Percentiles rank a stretch among this genome's conserved stretches.
Evolutionary conservation across 2,888 invertebrate genomes (phyloP).

Genomic region (Sarcophaga caerulescens): DNA sequence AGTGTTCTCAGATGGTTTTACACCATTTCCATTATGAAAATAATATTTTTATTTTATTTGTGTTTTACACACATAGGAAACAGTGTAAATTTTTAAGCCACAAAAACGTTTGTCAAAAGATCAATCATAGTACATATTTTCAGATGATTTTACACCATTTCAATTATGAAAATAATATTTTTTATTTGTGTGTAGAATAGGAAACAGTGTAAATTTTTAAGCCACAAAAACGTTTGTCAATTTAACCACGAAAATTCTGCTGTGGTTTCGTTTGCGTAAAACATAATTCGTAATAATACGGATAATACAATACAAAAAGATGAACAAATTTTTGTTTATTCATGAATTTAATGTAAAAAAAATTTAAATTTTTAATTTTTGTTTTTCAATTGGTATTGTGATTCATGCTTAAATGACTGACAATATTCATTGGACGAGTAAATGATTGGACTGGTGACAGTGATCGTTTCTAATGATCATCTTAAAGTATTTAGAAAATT

Average conservation of each 20-base stretch:
- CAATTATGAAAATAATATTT: too few relatives aligned
- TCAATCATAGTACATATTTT: too few relatives aligned
- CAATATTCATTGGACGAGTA: not conserved
- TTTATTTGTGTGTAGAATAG: too few relatives aligned
- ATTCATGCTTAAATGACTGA: slow-evolving; percentile 61
- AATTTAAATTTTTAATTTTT: slow-evolving; percentile 73
- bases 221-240: too few relatives aligned
- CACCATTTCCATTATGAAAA: not conserved
- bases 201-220: too few relatives aligned
- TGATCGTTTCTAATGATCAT: not conserved
- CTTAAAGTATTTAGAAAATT: not conserved
- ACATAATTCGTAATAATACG: not conserved
- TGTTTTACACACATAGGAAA: too few relatives aligned
- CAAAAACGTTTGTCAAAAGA: too few relatives aligned
- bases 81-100: not conserved
- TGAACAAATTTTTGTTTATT: slow-evolving; percentile 71
- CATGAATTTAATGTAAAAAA: slow-evolving; percentile 71
- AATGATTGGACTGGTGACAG: not conserved
- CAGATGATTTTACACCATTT: too few relatives aligned
- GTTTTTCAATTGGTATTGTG: not conserved
- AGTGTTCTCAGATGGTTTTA: not conserved
- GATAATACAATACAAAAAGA: not conserved
- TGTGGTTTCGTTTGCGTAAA: not conserved
- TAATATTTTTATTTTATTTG: not conserved
- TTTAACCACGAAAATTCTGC: not conserved